Conservation (phyloP, 2,113 vertebrate genomes). For the Aphyosemion australe region DNA sequence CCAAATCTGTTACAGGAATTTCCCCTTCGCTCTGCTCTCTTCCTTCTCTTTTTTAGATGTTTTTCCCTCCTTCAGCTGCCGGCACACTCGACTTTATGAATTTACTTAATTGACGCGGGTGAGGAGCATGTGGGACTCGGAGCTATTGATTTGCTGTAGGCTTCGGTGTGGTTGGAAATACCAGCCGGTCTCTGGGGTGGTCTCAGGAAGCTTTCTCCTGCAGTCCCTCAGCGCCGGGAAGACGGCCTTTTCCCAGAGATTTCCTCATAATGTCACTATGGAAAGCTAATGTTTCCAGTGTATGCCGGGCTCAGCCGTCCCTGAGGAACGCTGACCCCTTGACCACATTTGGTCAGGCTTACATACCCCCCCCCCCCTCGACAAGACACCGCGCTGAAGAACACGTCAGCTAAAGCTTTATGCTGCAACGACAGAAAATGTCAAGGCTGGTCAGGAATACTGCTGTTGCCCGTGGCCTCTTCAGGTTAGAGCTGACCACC, state of each 20-base stretch:
- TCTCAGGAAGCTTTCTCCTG: conserved; percentile 60
- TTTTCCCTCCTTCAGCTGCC: conserved; percentile 29
- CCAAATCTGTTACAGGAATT: conserved; percentile 39
- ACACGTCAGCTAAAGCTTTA: conserved; percentile 57
- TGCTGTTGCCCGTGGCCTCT: conserved; percentile 37
- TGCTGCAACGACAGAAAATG: conserved; percentile 59
- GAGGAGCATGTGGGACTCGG: conserved; percentile 64
- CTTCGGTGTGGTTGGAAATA: conserved; percentile 69
- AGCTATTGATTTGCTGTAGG: conserved; percentile 75
- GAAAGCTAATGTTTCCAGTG: conserved; percentile 67
- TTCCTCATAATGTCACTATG: conserved; percentile 73
- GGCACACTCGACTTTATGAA: conserved; percentile 70
- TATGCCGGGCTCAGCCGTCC: conserved; percentile 40
- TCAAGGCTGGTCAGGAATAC: conserved; percentile 59
- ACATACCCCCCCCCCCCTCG: conserved; percentile 42
- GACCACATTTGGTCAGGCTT: conserved; percentile 65
- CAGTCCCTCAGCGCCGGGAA: conserved; percentile 50
- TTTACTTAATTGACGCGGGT: conserved; percentile 74
- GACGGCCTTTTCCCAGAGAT: conserved; percentile 59
- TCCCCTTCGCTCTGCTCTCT: background rate
- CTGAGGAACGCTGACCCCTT: conserved; percentile 54
- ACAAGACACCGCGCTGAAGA: conserved; percentile 46
- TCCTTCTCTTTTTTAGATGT: conserved; percentile 17
- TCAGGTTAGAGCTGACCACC: conserved; percentile 31
- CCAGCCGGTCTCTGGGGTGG: conserved; percentile 68